Evolutionary conservation across 1,140 invertebrate genomes (phyloP), one percentile per base, ranked within the genome.

Genomic region (Tenebrio molitor): DNA sequence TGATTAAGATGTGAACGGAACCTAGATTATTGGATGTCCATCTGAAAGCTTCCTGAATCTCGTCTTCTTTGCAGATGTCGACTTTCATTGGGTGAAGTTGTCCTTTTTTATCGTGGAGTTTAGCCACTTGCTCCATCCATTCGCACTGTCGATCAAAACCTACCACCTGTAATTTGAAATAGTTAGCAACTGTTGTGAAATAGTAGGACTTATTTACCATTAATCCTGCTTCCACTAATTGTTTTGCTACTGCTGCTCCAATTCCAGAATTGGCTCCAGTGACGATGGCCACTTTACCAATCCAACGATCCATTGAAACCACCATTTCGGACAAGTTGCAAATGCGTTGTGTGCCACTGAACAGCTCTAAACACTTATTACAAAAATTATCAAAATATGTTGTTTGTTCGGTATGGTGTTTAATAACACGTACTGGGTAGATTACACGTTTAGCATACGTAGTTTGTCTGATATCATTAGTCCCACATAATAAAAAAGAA

Each of bases 1-100:
- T 94, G 17, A 95, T 83, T 36, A 92, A 83, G 1, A 94, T 82
- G 78, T 93, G 88, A 0, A 92, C 83, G n/a, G 88, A 87, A 2
- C 89, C 90, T 19, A 89, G 82, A 1, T 86, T 85, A 3, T 85
- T 79, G 39, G 88, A 84, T 10, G 89, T 86, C 85, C 86, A 88
- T 44, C 87, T 77, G 77, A 94, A 94, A 36, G 90, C 87, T 16
- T 82, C 80, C 8, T 87, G 77, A 34, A 94, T 88, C 0, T 92
- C 89, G 0, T 87, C 84, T 76, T 88, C 87, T 12, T 89, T 87
- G 1, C 84, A 83, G 0, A 94, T 78, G 79, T 95, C 92, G 76
- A 89, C 90, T 70, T 87, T 79, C 7, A 86, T 68, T 0, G 88
- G 76, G 69, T 86, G 81, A 3, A 88, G 82, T 70, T 84, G 78